These are phyloP conservation scores for Nasonovia ribisnigri DNA, from an alignment of 2,888 invertebrate genomes.

Conservation along the genomic window DNA sequence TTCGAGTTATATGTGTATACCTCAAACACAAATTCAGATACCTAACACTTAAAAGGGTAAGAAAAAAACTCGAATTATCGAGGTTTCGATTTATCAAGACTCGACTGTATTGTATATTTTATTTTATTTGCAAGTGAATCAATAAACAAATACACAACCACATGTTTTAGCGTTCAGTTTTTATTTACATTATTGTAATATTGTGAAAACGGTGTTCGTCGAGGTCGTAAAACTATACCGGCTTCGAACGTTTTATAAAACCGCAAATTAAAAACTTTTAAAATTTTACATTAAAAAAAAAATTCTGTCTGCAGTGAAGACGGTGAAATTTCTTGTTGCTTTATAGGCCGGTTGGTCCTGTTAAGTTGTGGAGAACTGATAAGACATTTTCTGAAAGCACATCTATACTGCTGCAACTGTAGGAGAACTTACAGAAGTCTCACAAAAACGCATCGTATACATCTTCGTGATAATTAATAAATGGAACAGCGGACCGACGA, in stretches of 20 bases:
- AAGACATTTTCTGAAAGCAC: background rate
- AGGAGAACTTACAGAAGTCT: background rate
- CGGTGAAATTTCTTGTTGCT: background rate
- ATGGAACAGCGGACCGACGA: background rate
- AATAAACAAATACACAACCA: slow-evolving; percentile 38
- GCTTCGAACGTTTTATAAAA: background rate
- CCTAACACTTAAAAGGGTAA: no score
- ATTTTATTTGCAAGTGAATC: slow-evolving; percentile 7
- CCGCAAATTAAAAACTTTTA: background rate
- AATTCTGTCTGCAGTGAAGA: background rate
- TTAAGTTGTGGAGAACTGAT: background rate
- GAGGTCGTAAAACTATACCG: background rate
- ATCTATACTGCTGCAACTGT: background rate
- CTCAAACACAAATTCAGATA: no score
- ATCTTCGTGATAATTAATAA: background rate
- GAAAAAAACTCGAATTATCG: no score
- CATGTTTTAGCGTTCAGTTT: background rate
- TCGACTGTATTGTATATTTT: background rate
- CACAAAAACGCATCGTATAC: background rate
- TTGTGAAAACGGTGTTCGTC: background rate
- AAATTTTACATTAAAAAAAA: background rate
- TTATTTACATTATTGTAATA: background rate
- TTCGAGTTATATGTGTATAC: no score
- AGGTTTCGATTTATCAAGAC: background rate
- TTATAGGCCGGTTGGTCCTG: no score